Conservation (phyloP, 2,888 invertebrate species). For the Drosophila rellima region DNA sequence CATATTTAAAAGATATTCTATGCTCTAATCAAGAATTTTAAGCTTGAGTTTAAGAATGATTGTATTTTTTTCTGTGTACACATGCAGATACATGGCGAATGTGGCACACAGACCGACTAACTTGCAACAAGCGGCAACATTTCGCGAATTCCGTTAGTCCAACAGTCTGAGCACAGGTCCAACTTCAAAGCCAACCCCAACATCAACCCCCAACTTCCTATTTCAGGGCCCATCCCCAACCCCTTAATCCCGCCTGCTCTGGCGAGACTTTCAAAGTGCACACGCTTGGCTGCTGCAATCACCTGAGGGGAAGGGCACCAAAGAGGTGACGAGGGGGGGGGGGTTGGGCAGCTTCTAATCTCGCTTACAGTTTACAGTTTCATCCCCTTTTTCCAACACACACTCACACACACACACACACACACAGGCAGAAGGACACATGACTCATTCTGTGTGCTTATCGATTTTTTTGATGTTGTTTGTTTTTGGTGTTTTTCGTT, state of each 20-base stretch:
- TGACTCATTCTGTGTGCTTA: conserved; percentile 75
- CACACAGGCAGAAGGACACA: conserved; percentile 59
- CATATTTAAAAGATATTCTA: too few relatives aligned
- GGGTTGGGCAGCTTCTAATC: conserved; percentile 30
- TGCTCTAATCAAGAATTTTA: too few relatives aligned
- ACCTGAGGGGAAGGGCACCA: conserved; percentile 12
- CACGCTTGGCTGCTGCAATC: conserved; percentile 56
- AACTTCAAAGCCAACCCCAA: background rate
- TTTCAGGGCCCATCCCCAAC: background rate
- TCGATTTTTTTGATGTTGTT: conserved; percentile 64
- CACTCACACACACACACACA: conserved; percentile 22
- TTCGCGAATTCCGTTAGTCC: conserved; percentile 16
- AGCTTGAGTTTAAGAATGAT: too few relatives aligned
- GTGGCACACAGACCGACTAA: conserved; percentile 32
- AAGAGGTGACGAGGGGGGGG: background rate
- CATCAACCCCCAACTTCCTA: background rate
- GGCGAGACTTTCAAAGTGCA: conserved; percentile 51
- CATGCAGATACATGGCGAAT: background rate
- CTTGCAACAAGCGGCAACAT: conserved; percentile 7
- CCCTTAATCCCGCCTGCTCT: background rate
- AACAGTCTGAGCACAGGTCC: background rate
- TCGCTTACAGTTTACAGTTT: conserved; percentile 42
- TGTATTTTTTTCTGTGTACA: too few relatives aligned
- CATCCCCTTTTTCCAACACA: conserved; percentile 65
- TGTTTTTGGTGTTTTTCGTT: background rate